A percentile compares a stretch with the other conserved stretches of the same genome.
Conservation (phyloP, 2,888 invertebrate species). For the Bombylius major region DNA sequence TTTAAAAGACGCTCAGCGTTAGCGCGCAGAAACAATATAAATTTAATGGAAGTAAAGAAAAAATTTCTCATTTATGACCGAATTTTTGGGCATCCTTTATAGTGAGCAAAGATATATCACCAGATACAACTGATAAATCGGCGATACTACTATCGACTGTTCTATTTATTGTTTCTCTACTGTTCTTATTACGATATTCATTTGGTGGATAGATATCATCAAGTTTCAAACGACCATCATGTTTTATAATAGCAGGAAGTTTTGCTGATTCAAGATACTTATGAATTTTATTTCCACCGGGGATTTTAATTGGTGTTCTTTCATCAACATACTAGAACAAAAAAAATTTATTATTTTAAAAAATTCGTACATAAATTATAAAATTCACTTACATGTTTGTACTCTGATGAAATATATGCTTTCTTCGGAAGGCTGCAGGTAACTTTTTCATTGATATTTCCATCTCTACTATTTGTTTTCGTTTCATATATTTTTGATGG, state of each 20-base stretch:
- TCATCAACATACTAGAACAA: constrained; percentile 28
- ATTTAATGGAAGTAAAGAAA: no score
- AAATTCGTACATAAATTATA: neutral
- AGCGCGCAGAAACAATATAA: no score
- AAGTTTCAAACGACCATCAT: constrained; percentile 23
- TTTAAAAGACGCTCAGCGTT: no score
- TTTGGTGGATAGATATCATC: neutral
- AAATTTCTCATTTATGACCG: neutral
- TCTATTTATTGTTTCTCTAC: constrained; percentile 6
- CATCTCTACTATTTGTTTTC: neutral
- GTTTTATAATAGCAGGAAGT: constrained; percentile 29
- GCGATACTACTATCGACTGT: constrained; percentile 28
- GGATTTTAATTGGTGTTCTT: constrained; percentile 29
- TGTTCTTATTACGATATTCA: neutral
- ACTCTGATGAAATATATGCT: constrained; percentile 30
- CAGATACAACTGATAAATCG: constrained; percentile 32
- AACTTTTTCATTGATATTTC: neutral
- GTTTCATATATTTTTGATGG: neutral
- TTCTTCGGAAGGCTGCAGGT: constrained; percentile 26
- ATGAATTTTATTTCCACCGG: constrained; percentile 31
- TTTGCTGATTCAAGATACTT: constrained; percentile 27
- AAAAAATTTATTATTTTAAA: neutral
- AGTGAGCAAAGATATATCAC: constrained; percentile 35
- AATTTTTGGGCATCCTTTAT: constrained; percentile 28
- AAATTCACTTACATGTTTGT: constrained; percentile 25